A percentile compares a stretch with the other conserved stretches of the same genome.
phyloP scores from a whole-genome alignment of 2,797 vertebrate species.

The Megaceryle alcyon region DNA sequence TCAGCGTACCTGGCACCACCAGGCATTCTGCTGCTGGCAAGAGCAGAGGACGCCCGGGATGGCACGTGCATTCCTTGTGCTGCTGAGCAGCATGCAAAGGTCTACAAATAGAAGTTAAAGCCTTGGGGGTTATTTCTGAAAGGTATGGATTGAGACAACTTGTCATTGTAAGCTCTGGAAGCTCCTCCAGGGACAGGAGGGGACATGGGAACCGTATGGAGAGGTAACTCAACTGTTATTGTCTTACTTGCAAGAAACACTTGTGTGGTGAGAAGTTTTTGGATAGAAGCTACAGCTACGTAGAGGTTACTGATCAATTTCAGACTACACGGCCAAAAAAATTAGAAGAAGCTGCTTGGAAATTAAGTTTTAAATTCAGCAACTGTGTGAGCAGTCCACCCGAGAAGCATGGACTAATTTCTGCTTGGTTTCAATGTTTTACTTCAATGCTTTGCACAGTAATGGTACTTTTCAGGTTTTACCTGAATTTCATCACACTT shows the following conservation, averaged over 20 bases:
- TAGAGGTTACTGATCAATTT: neutral
- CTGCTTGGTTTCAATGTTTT: neutral
- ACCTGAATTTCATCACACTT: constrained; percentile 99
- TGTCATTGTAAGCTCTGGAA: neutral
- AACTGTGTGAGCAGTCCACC: neutral
- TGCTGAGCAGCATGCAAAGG: neutral
- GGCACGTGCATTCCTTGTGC: neutral
- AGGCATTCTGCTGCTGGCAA: neutral
- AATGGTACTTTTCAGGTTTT: constrained; percentile 35
- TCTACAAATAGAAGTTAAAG: neutral
- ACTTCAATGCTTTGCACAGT: constrained; percentile 2
- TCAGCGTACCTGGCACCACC: neutral
- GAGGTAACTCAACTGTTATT: neutral
- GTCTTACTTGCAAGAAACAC: neutral
- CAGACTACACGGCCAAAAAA: neutral
- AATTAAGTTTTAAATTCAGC: neutral
- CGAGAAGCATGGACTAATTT: neutral
- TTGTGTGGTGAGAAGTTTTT: neutral
- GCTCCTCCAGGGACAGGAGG: neutral
- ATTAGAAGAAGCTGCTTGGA: neutral
- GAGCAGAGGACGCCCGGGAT: neutral
- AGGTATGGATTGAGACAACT: neutral
- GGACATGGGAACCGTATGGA: neutral
- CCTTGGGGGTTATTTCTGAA: neutral
- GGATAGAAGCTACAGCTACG: neutral